Evolutionary conservation across 2,797 vertebrate species (phyloP).

Genomic region (Clarias platycephalus): DNA sequence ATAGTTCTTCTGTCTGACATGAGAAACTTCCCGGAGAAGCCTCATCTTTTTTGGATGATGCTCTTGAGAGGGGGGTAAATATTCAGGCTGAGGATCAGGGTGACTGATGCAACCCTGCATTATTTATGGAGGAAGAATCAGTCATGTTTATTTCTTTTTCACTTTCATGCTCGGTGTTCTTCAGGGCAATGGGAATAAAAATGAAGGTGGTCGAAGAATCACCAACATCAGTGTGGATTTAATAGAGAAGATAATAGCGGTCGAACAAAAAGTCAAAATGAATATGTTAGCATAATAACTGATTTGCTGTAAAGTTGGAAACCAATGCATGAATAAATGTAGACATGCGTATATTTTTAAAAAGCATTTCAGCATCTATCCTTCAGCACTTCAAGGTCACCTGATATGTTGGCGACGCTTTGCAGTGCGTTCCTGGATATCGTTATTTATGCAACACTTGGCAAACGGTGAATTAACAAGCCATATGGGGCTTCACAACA

Average conservation of each 20-base stretch:
- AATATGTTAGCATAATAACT: background rate
- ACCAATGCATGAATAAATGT: background rate
- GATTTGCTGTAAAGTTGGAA: too few relatives aligned
- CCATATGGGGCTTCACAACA: slow-evolving; percentile 38
- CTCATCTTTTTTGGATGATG: slow-evolving; percentile 17
- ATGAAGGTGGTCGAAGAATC: background rate
- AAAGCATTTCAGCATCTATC: background rate
- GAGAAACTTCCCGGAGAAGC: slow-evolving; percentile 10
- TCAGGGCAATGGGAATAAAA: background rate
- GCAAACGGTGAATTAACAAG: slow-evolving; percentile 49
- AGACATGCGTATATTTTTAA: background rate
- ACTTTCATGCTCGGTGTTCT: background rate
- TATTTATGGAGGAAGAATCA: slow-evolving; percentile 35
- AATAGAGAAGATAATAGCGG: too few relatives aligned
- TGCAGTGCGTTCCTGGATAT: slow-evolving; percentile 13
- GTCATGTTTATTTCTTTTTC: background rate
- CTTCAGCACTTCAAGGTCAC: slow-evolving; percentile 26
- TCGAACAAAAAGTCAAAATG: background rate
- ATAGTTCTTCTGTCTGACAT: slow-evolving; percentile 2
- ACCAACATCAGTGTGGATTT: background rate
- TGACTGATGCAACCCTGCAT: slow-evolving; percentile 21
- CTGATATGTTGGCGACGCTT: slow-evolving; percentile 4
- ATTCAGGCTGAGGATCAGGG: slow-evolving; percentile 10
- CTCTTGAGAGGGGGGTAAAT: slow-evolving; percentile 19
- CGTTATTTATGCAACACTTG: slow-evolving; percentile 31